Evolutionary conservation across 1,140 invertebrate species (phyloP).

Genomic region (Sitophilus oryzae): DNA sequence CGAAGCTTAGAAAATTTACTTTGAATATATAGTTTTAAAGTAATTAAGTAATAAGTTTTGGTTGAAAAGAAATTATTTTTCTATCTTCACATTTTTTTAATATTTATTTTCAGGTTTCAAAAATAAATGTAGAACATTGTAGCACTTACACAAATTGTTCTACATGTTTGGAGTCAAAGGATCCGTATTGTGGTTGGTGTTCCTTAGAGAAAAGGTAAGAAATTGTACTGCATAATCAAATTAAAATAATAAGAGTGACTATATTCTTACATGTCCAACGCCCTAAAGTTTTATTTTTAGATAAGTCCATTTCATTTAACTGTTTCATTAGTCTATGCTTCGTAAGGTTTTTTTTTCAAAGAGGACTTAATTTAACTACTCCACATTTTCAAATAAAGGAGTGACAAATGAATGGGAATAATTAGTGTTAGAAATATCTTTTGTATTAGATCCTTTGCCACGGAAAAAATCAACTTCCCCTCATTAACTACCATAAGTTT

Average conservation of each 20-base stretch:
- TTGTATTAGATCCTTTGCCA: no score
- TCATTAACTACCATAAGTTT: conserved; percentile 8
- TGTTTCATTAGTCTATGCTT: conserved; percentile 4
- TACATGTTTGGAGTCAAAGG: conserved; percentile 81
- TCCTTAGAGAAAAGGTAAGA: conserved; percentile 83
- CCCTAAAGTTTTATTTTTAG: conserved; percentile 12
- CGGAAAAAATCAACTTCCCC: conserved; percentile 9
- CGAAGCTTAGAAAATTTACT: no score
- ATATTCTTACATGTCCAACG: no score
- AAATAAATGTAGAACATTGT: conserved; percentile 90
- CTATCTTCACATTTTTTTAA: no score
- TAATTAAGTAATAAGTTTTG: no score
- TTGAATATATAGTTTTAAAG: no score
- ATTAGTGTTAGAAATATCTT: no score
- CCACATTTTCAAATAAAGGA: no score
- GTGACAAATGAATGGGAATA: conserved; percentile 4
- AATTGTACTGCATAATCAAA: no score
- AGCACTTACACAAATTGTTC: conserved; percentile 83
- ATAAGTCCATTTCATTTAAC: conserved; percentile 6
- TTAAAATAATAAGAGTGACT: no score
- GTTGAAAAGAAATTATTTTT: no score
- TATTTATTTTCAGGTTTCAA: conserved; percentile 64
- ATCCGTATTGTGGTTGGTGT: conserved; percentile 98
- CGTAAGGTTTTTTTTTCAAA: no score
- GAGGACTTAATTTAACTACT: neutral